Percentiles rank a stretch among this genome's conserved stretches.
Conservation (phyloP, 1,140 invertebrate species). For the Drosophila arawakana region DNA sequence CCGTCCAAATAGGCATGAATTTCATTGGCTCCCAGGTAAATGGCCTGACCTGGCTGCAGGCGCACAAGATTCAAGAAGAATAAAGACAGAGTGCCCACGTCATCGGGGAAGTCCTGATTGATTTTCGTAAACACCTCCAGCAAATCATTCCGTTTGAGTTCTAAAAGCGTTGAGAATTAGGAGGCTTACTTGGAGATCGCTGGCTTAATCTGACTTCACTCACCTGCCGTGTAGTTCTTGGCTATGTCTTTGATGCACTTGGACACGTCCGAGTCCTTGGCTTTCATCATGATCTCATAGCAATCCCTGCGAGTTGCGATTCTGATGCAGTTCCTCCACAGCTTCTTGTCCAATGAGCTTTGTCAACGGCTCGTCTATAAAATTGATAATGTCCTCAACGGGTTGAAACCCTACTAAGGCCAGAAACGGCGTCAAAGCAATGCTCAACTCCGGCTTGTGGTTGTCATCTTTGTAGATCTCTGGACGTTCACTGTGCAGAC, state of each 20-base stretch:
- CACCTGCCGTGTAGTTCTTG: slow-evolving; percentile 54
- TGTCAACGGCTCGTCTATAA: slow-evolving; percentile 86
- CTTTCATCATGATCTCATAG: slow-evolving; percentile 91
- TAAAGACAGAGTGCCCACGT: slow-evolving; percentile 96
- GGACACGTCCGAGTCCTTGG: slow-evolving; percentile 85
- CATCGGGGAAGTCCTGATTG: slow-evolving; percentile 93
- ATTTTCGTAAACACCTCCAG: slow-evolving; percentile 86
- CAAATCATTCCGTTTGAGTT: slow-evolving; percentile 54
- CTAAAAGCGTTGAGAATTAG: slow-evolving; percentile 23
- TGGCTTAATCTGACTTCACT: background rate
- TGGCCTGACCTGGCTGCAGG: slow-evolving; percentile 94
- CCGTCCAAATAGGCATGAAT: slow-evolving; percentile 99
- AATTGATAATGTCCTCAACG: slow-evolving; percentile 90
- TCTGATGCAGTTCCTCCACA: slow-evolving; percentile 50
- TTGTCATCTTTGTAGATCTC: slow-evolving; percentile 98
- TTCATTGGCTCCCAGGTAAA: slow-evolving; percentile 96
- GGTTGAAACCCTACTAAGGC: slow-evolving; percentile 98
- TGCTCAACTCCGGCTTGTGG: slow-evolving; percentile 99
- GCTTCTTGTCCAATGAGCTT: slow-evolving; percentile 60
- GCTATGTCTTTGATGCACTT: slow-evolving; percentile 66
- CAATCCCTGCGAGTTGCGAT: slow-evolving; percentile 84
- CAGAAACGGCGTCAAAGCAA: slow-evolving; percentile 97
- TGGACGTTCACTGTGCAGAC: slow-evolving; percentile 91
- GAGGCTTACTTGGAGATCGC: no score
- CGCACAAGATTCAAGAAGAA: slow-evolving; percentile 97